These are phyloP conservation scores for Anas acuta DNA, from an alignment of 2,797 vertebrate species.

Conservation along the genomic window DNA sequence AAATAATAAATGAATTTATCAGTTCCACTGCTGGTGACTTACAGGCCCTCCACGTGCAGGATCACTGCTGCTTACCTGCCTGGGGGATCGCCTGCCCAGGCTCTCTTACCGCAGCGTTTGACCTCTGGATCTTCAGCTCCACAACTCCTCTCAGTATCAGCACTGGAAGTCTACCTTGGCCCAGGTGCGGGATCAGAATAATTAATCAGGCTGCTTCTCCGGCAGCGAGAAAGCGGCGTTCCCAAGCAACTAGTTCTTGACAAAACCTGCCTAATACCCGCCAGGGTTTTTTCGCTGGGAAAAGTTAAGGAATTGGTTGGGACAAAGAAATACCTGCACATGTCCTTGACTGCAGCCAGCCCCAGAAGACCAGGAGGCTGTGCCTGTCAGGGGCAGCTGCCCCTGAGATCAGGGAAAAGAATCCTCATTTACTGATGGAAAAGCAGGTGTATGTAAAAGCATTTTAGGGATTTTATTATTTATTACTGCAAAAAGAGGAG, in stretches of 20 bases:
- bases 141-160: not conserved
- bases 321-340: not conserved
- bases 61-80: not conserved
- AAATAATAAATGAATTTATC: not conserved
- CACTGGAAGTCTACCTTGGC: not conserved
- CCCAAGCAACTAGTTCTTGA: not conserved
- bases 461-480: not conserved
- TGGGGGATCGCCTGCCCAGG: not conserved
- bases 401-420: not conserved
- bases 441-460: not conserved
- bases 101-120: not conserved
- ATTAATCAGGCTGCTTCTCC: not conserved
- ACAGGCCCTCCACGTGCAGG: not conserved
- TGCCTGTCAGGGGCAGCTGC: not conserved
- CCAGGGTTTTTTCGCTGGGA: not conserved
- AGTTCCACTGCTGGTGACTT: not conserved
- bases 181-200: not conserved
- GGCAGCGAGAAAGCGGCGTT: not conserved
- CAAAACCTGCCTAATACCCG: not conserved
- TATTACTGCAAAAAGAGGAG: not conserved
- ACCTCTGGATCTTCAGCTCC: not conserved
- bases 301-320: not conserved
- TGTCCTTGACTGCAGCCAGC: not conserved
- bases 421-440: not conserved
- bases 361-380: not conserved